These are phyloP conservation scores for Cephus pulcher DNA, from an alignment of 2,888 invertebrate species.

Conservation along the genomic window DNA sequence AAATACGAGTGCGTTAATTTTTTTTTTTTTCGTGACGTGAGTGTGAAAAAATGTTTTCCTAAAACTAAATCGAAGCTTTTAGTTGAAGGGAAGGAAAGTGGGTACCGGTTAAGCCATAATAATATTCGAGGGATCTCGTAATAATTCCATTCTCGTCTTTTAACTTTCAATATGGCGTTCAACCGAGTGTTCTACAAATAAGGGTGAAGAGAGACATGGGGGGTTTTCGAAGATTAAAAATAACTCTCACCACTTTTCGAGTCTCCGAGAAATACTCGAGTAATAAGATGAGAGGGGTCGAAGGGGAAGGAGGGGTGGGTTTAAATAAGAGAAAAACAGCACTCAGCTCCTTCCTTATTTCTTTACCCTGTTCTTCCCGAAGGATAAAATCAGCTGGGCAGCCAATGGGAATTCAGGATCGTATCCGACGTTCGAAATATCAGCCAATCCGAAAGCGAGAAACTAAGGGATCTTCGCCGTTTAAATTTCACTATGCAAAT, in stretches of 20 bases:
- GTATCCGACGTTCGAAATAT: neutral
- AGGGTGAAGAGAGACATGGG: neutral
- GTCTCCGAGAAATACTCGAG: neutral
- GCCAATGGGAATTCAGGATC: neutral
- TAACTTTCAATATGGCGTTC: neutral
- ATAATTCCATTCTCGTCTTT: neutral
- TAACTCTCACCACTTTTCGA: neutral
- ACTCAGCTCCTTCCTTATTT: neutral
- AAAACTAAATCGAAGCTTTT: neutral
- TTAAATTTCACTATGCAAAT: neutral
- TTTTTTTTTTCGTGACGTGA: constrained; percentile 1
- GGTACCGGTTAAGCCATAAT: neutral
- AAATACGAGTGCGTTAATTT: constrained; percentile 14
- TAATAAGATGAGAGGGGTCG: neutral
- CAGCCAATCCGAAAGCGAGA: neutral
- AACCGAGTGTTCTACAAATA: neutral
- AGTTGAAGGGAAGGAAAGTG: neutral
- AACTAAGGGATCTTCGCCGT: neutral
- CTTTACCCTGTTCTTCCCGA: neutral
- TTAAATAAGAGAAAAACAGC: neutral
- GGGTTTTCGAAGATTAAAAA: neutral
- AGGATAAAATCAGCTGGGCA: neutral
- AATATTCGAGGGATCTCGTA: neutral
- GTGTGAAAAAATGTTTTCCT: neutral
- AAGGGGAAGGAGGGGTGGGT: neutral